These are phyloP conservation scores for Timema podura DNA, from an alignment of 2,888 invertebrate genomes.

Conservation along the genomic window DNA sequence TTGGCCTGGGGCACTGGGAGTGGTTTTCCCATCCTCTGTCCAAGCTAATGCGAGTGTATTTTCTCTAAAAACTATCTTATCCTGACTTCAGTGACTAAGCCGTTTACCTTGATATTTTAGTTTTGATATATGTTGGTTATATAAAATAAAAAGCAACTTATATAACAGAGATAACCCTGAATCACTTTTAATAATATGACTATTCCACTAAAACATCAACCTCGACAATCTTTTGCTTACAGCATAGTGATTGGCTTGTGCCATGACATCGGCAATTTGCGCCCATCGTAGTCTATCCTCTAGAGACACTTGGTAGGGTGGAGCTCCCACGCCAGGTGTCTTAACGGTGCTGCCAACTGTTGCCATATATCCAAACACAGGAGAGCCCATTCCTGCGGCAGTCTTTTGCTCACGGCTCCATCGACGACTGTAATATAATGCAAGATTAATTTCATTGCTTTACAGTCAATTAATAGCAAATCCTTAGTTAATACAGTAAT, in stretches of 20 bases:
- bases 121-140: not conserved
- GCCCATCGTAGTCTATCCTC: constrained; percentile 76
- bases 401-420: constrained; percentile 88
- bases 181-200: no score
- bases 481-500: no score
- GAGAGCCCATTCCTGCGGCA: constrained; percentile 62
- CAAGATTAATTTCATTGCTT: no score
- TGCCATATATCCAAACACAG: constrained; percentile 84
- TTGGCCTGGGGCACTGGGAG: no score
- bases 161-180: no score
- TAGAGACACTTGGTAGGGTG: constrained; percentile 72
- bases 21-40: no score
- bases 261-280: constrained; percentile 84
- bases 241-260: constrained; percentile 78
- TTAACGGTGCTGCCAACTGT: constrained; percentile 64
- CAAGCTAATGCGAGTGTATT: no score
- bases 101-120: no score
- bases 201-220: no score
- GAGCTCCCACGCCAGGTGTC: constrained; percentile 66
- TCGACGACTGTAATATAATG: constrained; percentile 58
- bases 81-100: no score
- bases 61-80: no score
- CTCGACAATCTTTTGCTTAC: constrained; percentile 50
- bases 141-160: not conserved
- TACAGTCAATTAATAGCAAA: no score